A percentile compares a stretch with the other conserved stretches of the same genome.
phyloP scores from a whole-genome alignment of 1,140 invertebrate genomes.

The Trinorchestia longiramus region DNA sequence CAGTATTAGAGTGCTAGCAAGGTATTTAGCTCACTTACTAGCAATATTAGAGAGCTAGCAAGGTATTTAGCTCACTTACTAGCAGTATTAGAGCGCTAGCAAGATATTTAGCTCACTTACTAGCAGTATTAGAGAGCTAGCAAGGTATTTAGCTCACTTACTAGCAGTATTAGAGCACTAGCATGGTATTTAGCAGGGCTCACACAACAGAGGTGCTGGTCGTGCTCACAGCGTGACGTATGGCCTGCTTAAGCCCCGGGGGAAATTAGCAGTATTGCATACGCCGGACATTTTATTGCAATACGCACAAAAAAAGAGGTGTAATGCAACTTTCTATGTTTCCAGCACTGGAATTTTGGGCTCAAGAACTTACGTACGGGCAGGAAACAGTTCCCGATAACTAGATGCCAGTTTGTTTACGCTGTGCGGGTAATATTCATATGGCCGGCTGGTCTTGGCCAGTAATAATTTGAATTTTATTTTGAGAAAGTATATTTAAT shows the following conservation, averaged over 20 bases:
- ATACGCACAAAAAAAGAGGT: background rate
- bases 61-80: background rate
- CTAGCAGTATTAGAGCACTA: background rate
- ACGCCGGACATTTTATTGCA: slow-evolving; percentile 27
- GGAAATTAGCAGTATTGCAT: slow-evolving; percentile 36
- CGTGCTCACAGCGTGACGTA: background rate
- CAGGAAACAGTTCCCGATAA: too few relatives aligned
- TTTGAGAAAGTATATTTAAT: too few relatives aligned
- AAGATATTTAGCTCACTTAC: background rate
- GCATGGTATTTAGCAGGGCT: background rate
- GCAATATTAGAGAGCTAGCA: background rate
- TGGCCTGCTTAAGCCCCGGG: background rate
- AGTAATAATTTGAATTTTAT: too few relatives aligned
- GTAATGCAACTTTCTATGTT: background rate
- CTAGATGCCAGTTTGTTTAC: too few relatives aligned
- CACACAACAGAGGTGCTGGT: background rate
- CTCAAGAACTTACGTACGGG: too few relatives aligned
- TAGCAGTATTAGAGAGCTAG: background rate
- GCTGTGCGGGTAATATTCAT: too few relatives aligned
- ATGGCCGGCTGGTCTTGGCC: too few relatives aligned
- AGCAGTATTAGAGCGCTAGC: background rate
- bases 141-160: background rate
- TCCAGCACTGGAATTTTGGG: background rate
- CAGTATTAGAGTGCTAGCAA: background rate
- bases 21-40: background rate